A percentile compares a stretch with the other conserved stretches of the same genome.
Evolutionary conservation across 2,888 invertebrate species (phyloP).

Genomic region (Perizoma flavofasciatum): DNA sequence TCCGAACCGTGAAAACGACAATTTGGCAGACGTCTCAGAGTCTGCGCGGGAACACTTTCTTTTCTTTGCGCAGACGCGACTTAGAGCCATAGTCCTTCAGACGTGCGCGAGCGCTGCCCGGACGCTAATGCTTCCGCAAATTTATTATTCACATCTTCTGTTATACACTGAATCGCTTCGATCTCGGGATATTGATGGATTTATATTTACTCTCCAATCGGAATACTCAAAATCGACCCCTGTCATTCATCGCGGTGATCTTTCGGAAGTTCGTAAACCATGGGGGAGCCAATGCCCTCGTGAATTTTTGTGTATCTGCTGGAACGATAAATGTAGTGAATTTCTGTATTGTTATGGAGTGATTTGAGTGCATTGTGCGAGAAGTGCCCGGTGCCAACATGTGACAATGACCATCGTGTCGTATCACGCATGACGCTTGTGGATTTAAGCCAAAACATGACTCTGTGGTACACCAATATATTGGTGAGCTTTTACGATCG

Average conservation of each 20-base stretch:
- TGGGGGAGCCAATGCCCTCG: conserved; percentile 56
- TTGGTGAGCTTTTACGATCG: conserved; percentile 65
- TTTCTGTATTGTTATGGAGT: conserved; percentile 48
- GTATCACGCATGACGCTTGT: conserved; percentile 67
- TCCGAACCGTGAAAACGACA: conserved; percentile 74
- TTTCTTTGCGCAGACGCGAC: conserved; percentile 75
- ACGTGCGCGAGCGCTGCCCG: conserved; percentile 66
- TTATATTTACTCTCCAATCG: conserved; percentile 43
- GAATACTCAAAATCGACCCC: conserved; percentile 43
- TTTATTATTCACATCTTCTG: conserved; percentile 46
- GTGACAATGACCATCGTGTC: conserved; percentile 72
- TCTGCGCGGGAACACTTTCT: conserved; percentile 80
- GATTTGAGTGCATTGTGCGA: conserved; percentile 61
- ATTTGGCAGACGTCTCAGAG: conserved; percentile 81
- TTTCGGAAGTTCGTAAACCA: conserved; percentile 54
- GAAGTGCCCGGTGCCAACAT: conserved; percentile 56
- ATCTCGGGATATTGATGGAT: conserved; percentile 45
- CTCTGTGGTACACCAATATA: conserved; percentile 81
- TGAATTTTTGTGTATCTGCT: conserved; percentile 48
- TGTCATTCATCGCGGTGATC: conserved; percentile 49
- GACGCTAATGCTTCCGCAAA: conserved; percentile 47
- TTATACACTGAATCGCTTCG: conserved; percentile 44
- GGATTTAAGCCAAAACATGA: conserved; percentile 79
- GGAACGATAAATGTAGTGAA: conserved; percentile 40
- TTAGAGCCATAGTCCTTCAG: conserved; percentile 65